Percentiles rank a stretch among this genome's conserved stretches.
phyloP scores from a whole-genome alignment of 2,797 vertebrate genomes.

The Etheostoma nigrum region DNA sequence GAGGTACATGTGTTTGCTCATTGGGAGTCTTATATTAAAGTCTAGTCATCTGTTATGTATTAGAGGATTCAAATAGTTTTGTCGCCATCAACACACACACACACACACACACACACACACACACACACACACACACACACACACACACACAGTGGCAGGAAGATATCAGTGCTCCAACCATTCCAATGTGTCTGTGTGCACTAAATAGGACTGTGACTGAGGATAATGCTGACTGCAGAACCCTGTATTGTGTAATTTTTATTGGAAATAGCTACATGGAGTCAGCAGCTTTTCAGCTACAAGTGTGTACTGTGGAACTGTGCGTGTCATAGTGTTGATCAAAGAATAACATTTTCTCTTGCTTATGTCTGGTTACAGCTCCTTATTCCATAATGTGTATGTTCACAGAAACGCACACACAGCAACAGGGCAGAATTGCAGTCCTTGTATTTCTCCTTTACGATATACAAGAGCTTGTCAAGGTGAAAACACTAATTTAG shows the following conservation, averaged over 20 bases:
- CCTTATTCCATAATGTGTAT: conserved; percentile 6
- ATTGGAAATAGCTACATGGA: conserved; percentile 27
- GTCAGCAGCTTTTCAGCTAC: conserved; percentile 22
- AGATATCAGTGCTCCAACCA: conserved; percentile 27
- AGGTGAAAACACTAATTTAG: conserved; percentile 11
- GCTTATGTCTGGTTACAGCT: background rate
- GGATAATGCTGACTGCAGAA: conserved; percentile 44
- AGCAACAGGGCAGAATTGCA: conserved; percentile 11
- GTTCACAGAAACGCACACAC: background rate
- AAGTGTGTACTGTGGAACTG: background rate
- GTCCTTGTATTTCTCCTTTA: conserved; percentile 31
- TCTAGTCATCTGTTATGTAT: conserved; percentile 70
- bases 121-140: background rate
- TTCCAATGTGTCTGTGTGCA: conserved; percentile 17
- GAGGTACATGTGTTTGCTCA: conserved; percentile 44
- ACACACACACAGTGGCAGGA: conserved; percentile 4
- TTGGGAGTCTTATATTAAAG: conserved; percentile 55
- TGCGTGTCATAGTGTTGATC: background rate
- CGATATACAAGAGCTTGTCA: conserved; percentile 24
- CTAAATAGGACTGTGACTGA: conserved; percentile 27
- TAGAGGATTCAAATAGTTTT: conserved; percentile 71
- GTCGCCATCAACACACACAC: conserved; percentile 40
- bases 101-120: conserved; percentile 7
- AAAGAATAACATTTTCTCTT: conserved; percentile 16
- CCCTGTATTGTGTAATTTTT: conserved; percentile 29